A percentile compares a stretch with the other conserved stretches of the same genome.
Conservation (phyloP, 2,113 vertebrate species). For the Eclectus roratus region DNA sequence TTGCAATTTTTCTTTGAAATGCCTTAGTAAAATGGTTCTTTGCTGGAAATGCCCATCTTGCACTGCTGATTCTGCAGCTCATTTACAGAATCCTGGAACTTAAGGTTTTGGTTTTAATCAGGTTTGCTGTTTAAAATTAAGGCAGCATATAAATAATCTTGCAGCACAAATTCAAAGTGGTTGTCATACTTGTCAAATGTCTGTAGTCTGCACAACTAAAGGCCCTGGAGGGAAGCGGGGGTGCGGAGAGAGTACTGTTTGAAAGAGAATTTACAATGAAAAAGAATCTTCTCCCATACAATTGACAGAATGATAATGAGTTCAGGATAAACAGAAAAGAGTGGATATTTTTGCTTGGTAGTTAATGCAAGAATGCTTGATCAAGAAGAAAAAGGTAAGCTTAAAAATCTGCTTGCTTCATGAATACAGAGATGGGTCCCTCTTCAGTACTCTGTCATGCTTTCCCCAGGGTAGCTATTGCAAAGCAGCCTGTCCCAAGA, state of each 20-base stretch:
- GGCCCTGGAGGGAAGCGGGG: background rate
- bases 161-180: constrained; percentile 17
- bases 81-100: background rate
- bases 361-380: background rate
- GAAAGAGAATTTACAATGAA: constrained; percentile 59
- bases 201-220: constrained; percentile 24
- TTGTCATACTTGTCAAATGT: constrained; percentile 30
- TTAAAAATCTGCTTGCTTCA: background rate
- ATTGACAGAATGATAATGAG: constrained; percentile 20
- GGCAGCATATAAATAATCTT: constrained; percentile 29
- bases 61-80: background rate
- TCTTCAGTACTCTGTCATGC: background rate
- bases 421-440: background rate
- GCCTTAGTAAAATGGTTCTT: background rate
- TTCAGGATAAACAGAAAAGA: constrained; percentile 1
- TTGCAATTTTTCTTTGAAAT: background rate
- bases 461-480: background rate
- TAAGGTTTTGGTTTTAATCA: constrained; percentile 20
- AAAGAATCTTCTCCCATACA: constrained; percentile 42
- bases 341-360: background rate
- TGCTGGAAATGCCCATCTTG: background rate
- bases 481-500: background rate
- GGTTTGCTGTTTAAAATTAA: constrained; percentile 41
- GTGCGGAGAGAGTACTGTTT: background rate
- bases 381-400: background rate